A percentile compares a stretch with the other conserved stretches of the same genome.
Evolutionary conservation across 2,797 vertebrate genomes (phyloP).

Genomic region (Microchirus variegatus): DNA sequence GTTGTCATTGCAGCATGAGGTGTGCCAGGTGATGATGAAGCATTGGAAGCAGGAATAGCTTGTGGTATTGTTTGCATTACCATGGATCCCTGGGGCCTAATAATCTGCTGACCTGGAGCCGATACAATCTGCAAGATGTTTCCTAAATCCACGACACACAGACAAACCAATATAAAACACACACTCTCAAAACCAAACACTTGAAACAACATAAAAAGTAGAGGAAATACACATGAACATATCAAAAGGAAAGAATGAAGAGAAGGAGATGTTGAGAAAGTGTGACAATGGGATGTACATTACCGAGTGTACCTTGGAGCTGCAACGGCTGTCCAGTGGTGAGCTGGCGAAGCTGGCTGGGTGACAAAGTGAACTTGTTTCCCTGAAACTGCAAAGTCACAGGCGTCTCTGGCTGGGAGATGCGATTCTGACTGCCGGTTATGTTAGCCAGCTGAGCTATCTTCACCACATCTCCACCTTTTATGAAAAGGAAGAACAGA

Average conservation of each 20-base stretch:
- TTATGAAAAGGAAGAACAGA: slow-evolving; percentile 27
- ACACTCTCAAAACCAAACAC: neutral
- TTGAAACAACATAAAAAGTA: neutral
- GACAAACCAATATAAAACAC: neutral
- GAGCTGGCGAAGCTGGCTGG: slow-evolving; percentile 96
- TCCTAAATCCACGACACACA: slow-evolving; percentile 75
- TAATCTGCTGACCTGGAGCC: slow-evolving; percentile 92
- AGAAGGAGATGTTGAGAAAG: slow-evolving; percentile 3
- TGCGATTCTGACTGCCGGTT: slow-evolving; percentile 86
- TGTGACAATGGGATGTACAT: slow-evolving; percentile 62
- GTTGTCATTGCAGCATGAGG: slow-evolving; percentile 76
- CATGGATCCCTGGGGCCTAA: slow-evolving; percentile 89
- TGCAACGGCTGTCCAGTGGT: slow-evolving; percentile 97
- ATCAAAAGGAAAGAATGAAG: slow-evolving; percentile 14
- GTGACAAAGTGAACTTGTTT: slow-evolving; percentile 96
- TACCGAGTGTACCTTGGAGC: slow-evolving; percentile 92
- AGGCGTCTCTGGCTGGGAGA: slow-evolving; percentile 90
- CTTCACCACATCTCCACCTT: slow-evolving; percentile 93
- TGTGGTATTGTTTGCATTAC: slow-evolving; percentile 92
- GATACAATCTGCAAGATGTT: slow-evolving; percentile 98
- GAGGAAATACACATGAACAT: neutral
- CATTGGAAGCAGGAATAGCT: slow-evolving; percentile 83
- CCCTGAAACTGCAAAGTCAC: slow-evolving; percentile 98
- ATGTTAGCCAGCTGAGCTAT: slow-evolving; percentile 89
- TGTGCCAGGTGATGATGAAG: slow-evolving; percentile 82